Conservation (phyloP, 1,140 invertebrate species). For the Bombus superbus region DNA sequence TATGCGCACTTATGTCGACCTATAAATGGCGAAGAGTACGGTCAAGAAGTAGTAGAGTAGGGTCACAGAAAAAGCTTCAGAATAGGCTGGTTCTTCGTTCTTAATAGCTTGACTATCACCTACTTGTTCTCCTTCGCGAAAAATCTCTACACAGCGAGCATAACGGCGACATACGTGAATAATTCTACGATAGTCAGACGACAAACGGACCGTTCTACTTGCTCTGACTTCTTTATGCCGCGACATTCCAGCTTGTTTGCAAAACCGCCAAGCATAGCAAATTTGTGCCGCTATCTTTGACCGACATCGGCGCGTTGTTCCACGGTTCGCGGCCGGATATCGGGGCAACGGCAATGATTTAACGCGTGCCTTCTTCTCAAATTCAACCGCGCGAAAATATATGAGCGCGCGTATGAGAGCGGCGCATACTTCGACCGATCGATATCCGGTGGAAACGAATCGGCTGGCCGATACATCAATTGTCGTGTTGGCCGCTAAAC, state of each 20-base stretch:
- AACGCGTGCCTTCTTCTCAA: slow-evolving; percentile 24
- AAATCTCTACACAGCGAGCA: background rate
- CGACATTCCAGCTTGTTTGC: background rate
- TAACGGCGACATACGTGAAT: background rate
- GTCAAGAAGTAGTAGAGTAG: background rate
- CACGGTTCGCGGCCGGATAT: background rate
- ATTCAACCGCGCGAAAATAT: slow-evolving; percentile 46
- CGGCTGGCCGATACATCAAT: slow-evolving; percentile 71
- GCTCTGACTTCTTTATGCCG: background rate
- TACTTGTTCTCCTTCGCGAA: background rate
- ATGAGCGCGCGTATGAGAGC: background rate
- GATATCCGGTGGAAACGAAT: slow-evolving; percentile 74
- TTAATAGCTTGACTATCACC: background rate
- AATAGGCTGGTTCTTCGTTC: background rate
- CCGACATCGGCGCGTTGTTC: background rate
- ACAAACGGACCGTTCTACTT: slow-evolving; percentile 7
- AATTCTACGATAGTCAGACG: background rate
- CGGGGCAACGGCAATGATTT: slow-evolving; percentile 12
- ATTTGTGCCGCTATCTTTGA: slow-evolving; percentile 14
- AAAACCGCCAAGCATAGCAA: background rate
- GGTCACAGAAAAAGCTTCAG: background rate
- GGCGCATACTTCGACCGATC: background rate
- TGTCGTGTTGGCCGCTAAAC: slow-evolving; percentile 62
- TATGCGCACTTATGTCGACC: too few relatives aligned
- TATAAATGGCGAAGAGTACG: background rate